Evolutionary conservation across 2,113 vertebrate genomes (phyloP), one percentile per base, ranked within the genome.

Genomic region (Spea bombifrons): DNA sequence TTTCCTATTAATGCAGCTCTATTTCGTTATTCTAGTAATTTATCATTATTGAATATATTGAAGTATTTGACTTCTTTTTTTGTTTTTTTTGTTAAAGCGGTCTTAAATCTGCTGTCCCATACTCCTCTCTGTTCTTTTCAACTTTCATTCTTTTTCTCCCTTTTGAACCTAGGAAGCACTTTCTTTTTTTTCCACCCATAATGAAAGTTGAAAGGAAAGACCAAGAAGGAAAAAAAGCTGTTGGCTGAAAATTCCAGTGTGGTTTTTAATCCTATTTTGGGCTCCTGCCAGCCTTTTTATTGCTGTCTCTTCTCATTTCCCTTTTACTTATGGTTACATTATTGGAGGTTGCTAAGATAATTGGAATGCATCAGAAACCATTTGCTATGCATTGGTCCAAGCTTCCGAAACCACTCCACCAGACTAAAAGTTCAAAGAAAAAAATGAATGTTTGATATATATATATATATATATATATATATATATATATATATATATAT

Each of bases 321-420:
- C 93, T 88, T 91, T 74, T 65, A 57, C 52, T 73, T 47, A 89
- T 86, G 86, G 89, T 88, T 92, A 90, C 80, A 84, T 71, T 91
- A 86, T 87, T 83, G 90, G 86, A 89, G 87, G 89, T 89, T 90
- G 91, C 91, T 88, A 92, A 91, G 94, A 86, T 92, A 84, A 75
- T 86, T 89, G 92, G 92, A 96, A 94, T 91, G 94, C 86, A 91
- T 89, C 92, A 89, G 86, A 91, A 95, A 83, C 86, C 91, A 92
- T 92, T 89, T 80, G 88, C 88, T 83, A 87, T 87, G 89, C 88
- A 88, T 87, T 89, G 73, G 71, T 0, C 80, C 5, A 83, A 85
- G 85, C 85, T 90, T 85, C 85, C 84, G 76, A 85, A 72, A 44
- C 86, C 85, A 74, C 84, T 71, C 76, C 0, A 73, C 49, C 71